Base-by-base conservation (phyloP, 2,888 invertebrate genomes). In the Ephialtes manifestator region DNA sequence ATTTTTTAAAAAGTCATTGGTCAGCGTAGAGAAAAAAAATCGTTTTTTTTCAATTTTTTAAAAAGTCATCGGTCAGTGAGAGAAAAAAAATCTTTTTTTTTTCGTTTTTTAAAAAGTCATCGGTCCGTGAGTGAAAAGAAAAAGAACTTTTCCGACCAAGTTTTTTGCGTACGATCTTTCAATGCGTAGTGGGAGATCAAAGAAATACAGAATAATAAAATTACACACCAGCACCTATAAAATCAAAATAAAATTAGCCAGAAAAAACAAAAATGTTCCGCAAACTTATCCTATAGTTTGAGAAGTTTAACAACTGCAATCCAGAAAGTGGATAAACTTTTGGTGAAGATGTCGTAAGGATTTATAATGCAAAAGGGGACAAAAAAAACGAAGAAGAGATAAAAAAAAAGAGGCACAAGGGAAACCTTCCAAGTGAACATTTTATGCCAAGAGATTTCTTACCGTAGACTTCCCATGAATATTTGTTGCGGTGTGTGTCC, bases 391-490 rank as follows among this genome's bases (percentile, higher is more conserved):
- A n/a, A 65, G 43, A 31, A 15, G 35, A 35, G 75, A 51, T 43
- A 63, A 48, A 51, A 63, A 48, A 51, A 60, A 60, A 51, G 48
- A 60, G 46, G n/a, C 46, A 20, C 8, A 2, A 43, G 39, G n/a
- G 72, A 81, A 68, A 24, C 35, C 18, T 75, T 74, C 46, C 11
- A 46, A 46, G 28, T 31, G 74, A 63, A 79, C 39, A 72, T 67
- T 68, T 68, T 46, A 46, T 68, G 48, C 60, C 31, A 51, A 20
- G 46, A 28, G 55, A 53, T 67, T 74, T 68, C 18, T 81, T 55
- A 51, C 35, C 18, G 11, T n/a, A 35, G 68, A 20, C 48, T 68
- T 65, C 8, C 53, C 7, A 55, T 55, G 71, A 71, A 71, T 82
- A 71, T 77, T 76, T 43, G 76, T 48, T 10, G 70, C n/a, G 51